Conservation (phyloP, 2,113 vertebrate species). For the Brachyhypopomus gauderio region DNA sequence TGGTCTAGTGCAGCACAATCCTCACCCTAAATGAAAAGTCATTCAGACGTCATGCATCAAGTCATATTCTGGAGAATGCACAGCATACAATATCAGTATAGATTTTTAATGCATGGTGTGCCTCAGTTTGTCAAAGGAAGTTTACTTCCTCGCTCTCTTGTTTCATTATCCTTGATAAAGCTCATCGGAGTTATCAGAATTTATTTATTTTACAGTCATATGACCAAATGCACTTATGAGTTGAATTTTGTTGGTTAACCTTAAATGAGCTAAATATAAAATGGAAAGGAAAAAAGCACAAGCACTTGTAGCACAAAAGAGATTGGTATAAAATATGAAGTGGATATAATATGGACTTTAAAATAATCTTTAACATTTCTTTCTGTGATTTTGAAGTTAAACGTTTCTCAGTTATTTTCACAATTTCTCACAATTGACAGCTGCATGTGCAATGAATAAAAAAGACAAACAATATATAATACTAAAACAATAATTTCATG, state of each 20-base stretch:
- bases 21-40: conserved; percentile 3
- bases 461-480: not conserved
- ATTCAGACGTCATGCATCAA: conserved; percentile 22
- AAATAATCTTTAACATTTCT: not conserved
- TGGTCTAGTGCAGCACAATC: not conserved
- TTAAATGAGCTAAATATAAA: not conserved
- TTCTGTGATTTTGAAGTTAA: not conserved
- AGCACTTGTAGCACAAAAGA: no score
- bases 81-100: conserved; percentile 11
- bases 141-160: not conserved
- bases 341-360: not conserved
- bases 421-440: not conserved
- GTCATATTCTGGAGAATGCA: conserved; percentile 22
- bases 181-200: not conserved
- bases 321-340: no score
- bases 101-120: conserved; percentile 42
- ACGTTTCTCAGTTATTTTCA: not conserved
- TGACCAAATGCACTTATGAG: not conserved
- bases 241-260: not conserved
- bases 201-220: not conserved
- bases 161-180: not conserved
- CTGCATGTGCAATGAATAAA: conserved; percentile 19
- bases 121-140: not conserved
- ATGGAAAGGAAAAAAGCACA: no score
- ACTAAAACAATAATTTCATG: not conserved